These are phyloP conservation scores for Drosophila cracens DNA, from an alignment of 2,888 invertebrate genomes.

Conservation along the genomic window DNA sequence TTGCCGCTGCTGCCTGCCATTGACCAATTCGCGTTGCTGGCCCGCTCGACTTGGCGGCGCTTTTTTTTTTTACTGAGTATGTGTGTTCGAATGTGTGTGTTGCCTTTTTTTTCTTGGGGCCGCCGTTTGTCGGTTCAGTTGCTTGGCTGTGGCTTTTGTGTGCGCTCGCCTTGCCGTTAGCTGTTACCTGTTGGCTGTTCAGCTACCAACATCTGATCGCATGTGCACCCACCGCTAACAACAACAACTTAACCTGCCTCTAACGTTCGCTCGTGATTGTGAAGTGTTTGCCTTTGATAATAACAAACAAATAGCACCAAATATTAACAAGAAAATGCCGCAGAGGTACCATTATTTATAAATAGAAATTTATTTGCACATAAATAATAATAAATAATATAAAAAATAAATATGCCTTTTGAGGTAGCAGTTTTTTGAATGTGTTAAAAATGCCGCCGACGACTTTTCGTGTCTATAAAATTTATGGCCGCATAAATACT, in stretches of 20 bases:
- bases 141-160: constrained; percentile 68
- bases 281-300: constrained; percentile 70
- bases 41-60: constrained; percentile 51
- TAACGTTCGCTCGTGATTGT: constrained; percentile 60
- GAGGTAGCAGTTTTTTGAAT: constrained; percentile 55
- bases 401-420: constrained; percentile 31
- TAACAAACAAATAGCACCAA: constrained; percentile 22
- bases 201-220: constrained; percentile 50
- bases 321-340: constrained; percentile 58
- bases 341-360: constrained; percentile 70
- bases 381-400: constrained; percentile 4
- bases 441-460: constrained; percentile 62
- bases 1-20: constrained; percentile 45
- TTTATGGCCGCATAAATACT: constrained; percentile 68
- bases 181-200: constrained; percentile 37
- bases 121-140: constrained; percentile 65
- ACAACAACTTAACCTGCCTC: constrained; percentile 10
- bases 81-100: constrained; percentile 1
- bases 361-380: not conserved
- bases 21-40: constrained; percentile 59
- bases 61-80: not conserved
- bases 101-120: constrained; percentile 51
- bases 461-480: constrained; percentile 62
- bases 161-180: constrained; percentile 65
- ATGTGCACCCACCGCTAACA: constrained; percentile 47